Evolutionary conservation across 2,113 vertebrate species (phyloP).

Genomic region (Dipodomys ordii): DNA sequence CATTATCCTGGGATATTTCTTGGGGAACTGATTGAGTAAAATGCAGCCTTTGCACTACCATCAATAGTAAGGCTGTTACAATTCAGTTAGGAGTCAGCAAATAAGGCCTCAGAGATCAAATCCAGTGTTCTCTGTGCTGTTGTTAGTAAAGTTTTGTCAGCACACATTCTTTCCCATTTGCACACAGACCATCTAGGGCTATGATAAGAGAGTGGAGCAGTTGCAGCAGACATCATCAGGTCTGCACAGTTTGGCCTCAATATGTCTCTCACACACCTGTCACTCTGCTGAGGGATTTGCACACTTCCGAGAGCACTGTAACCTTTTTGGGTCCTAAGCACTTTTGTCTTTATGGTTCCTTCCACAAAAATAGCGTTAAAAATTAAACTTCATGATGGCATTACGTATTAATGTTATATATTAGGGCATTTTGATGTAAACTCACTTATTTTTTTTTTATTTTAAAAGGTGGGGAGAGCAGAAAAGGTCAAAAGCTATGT

Average conservation of each 20-base stretch:
- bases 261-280: neutral
- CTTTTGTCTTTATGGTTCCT: neutral
- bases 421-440: neutral
- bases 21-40: neutral
- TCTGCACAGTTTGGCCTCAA: neutral
- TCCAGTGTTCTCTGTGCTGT: neutral
- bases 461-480: neutral
- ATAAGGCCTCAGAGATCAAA: neutral
- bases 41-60: neutral
- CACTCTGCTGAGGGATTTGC: neutral
- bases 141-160: conserved; percentile 11
- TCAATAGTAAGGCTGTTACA: neutral
- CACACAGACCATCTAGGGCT: neutral
- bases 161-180: neutral
- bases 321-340: too few species aligned
- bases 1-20: neutral
- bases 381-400: neutral
- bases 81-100: neutral
- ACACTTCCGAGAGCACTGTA: neutral
- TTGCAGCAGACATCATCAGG: neutral
- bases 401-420: neutral
- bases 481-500: too few species aligned
- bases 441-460: too few species aligned
- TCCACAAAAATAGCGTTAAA: neutral
- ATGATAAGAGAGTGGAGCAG: neutral